These are phyloP conservation scores for Cassiopea xamachana DNA, from an alignment of 30 jellyfish, hydroid and myxozoan species.

Conservation along the genomic window DNA sequence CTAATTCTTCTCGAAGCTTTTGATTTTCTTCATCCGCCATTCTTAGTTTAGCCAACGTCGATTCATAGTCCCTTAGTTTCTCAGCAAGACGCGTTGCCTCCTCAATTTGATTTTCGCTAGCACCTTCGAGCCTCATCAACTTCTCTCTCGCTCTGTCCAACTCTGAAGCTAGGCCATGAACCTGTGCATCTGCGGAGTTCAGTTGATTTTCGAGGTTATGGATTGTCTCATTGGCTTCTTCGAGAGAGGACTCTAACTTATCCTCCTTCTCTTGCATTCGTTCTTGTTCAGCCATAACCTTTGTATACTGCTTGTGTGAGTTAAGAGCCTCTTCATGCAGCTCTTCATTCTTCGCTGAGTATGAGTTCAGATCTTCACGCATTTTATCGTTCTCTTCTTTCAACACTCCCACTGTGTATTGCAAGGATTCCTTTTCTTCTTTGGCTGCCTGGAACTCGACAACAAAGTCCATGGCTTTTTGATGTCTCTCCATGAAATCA, in stretches of 20 bases:
- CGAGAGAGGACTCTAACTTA: constrained; percentile 84
- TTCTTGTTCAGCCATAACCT: constrained; percentile 82
- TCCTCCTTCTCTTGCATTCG: constrained; percentile 93
- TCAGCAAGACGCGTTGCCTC: constrained; percentile 82
- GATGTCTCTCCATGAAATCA: constrained; percentile 83
- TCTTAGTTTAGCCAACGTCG: constrained; percentile 56
- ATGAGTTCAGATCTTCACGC: constrained; percentile 65
- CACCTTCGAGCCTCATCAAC: constrained; percentile 68
- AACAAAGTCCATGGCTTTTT: constrained; percentile 87
- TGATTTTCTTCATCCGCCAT: constrained; percentile 82
- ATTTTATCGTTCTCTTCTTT: constrained; percentile 78
- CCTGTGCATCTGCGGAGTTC: constrained; percentile 49
- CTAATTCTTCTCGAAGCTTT: constrained; percentile 81
- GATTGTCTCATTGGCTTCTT: constrained; percentile 76
- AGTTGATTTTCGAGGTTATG: constrained; percentile 77
- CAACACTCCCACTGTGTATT: constrained; percentile 40
- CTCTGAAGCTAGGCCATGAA: constrained; percentile 73
- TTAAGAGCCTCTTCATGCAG: constrained; percentile 88
- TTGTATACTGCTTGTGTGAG: constrained; percentile 92
- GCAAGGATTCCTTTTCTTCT: constrained; percentile 88
- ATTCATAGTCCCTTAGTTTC: constrained; percentile 78
- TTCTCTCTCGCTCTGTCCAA: constrained; percentile 69
- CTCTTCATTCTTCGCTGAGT: constrained; percentile 67
- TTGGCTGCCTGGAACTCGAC: constrained; percentile 86
- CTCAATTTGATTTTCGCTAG: constrained; percentile 62